Evolutionary conservation across 2,797 vertebrate genomes (phyloP), one percentile per base, ranked within the genome.

Genomic region (Myotis daubentonii): DNA sequence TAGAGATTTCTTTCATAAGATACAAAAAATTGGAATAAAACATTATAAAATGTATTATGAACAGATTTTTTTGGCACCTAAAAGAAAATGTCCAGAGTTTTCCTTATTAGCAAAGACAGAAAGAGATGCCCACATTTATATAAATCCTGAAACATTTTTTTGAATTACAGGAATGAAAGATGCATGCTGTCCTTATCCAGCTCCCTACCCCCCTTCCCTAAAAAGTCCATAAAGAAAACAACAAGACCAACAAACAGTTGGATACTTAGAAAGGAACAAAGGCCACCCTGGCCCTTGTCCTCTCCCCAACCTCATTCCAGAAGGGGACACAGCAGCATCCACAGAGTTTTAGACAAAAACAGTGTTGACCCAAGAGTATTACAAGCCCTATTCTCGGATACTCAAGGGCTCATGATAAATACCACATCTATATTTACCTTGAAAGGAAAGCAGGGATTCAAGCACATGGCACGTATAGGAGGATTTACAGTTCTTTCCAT

Each of bases 41-140:
- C 20, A 87, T 89, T 83, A 87, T 89, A 25, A 79, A 65, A 75
- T 65, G 3, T 49, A 80, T 57, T 89, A 44, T 10, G 6, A n/a
- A 80, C 83, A 17, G 89, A 49, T 79, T 92, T 93, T 93, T 75
- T 28, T 87, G 49, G 17, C 95, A 41, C 60, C 41, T 20, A 79
- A 79, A 93, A 28, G 57, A 60, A 78, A 72, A 88, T 33, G 25
- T 3, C 41, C 28, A 9, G 3, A 72, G 19, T 41, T 81, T 30
- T 62, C 79, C 5, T 87, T 87, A 76, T 44, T 72, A 76, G 5
- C 25, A 68, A 94, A 11, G 20, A 78, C 41, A 79, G 36, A 78
- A 80, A 80, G 22, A 88, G 13, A 62, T 15, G 88, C 16, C 30
- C 44, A 55, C 8, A 49, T 55, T 44, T 81, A 65, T 33, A 66